These are phyloP conservation scores for Tachuris rubrigastra DNA, from an alignment of 2,113 vertebrate genomes.

Conservation along the genomic window DNA sequence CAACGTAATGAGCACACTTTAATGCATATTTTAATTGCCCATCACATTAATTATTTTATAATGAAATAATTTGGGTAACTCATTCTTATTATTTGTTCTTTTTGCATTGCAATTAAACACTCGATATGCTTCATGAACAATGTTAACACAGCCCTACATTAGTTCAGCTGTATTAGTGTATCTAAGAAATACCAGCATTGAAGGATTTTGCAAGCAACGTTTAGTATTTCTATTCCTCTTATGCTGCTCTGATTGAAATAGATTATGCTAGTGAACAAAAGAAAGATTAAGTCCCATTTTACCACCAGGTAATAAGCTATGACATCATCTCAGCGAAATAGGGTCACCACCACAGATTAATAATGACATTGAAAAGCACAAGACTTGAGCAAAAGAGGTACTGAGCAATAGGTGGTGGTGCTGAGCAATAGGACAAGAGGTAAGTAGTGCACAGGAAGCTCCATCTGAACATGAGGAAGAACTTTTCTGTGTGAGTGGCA, in stretches of 20 bases:
- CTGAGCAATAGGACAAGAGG: neutral
- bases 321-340: neutral
- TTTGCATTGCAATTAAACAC: slow-evolving; percentile 58
- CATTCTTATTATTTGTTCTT: slow-evolving; percentile 62
- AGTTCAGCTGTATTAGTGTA: slow-evolving; percentile 36
- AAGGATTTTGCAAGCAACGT: neutral
- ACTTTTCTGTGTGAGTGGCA: neutral
- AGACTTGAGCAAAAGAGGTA: neutral
- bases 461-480: neutral
- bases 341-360: neutral
- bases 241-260: neutral
- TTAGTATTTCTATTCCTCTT: neutral
- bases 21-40: slow-evolving; percentile 72
- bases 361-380: neutral
- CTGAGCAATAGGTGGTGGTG: no score
- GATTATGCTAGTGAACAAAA: neutral
- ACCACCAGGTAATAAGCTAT: neutral
- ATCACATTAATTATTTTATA: slow-evolving; percentile 72
- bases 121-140: slow-evolving; percentile 42
- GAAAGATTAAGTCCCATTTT: neutral
- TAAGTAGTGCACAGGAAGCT: neutral
- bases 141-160: slow-evolving; percentile 58
- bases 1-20: slow-evolving; percentile 63
- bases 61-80: slow-evolving; percentile 60
- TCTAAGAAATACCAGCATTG: slow-evolving; percentile 11